Base-by-base conservation (phyloP, 2,797 vertebrate species). In the Enteromius trimaculatus region DNA sequence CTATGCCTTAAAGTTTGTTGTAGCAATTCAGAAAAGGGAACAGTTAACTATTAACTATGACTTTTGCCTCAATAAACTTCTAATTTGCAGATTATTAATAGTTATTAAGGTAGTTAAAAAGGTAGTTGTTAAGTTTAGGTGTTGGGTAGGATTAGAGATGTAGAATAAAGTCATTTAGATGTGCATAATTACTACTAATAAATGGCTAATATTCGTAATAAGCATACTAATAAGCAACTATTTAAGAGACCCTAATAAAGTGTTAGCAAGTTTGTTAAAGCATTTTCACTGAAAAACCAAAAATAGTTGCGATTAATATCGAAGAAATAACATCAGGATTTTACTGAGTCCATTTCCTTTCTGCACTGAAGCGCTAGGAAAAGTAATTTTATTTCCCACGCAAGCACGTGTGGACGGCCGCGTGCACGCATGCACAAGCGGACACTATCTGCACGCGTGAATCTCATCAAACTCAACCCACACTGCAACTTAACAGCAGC, bases 401-500 rank as follows among this genome's bases (percentile, higher is more conserved):
- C n/a, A 65, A 75, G 58, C 31, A 68, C 1, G 4, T 26, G 17
- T 42, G 60, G 29, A 21, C 9, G n/a, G n/a, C 31, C 21, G 39
- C 26, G 37, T 64, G 62, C 53, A 23, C 42, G 7, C 47, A 39
- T 0, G 16, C 21, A 49, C 19, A 49, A 39, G 44, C 16, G n/a
- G 47, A 37, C 66, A 49, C 53, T 29, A 83, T 62, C 68, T 85
- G 82, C 65, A 84, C 81, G 47, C 72, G 62, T 75, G 65, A 85
- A 85, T 80, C 85, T 85, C 89, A 77, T 77, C 78, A 85, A 86
- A 76, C 1, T 88, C 88, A 88, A 78, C 68, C 82, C 51, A 72
- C 80, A 79, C 77, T 66, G 83, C 89, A 86, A 87, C 82, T 91
- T 90, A 91, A 91, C 90, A 90, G 90, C 88, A 89, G 87, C 80